These are phyloP conservation scores for Brachionus paranguensis DNA, from an alignment of 1,140 invertebrate genomes.

Conservation along the genomic window DNA sequence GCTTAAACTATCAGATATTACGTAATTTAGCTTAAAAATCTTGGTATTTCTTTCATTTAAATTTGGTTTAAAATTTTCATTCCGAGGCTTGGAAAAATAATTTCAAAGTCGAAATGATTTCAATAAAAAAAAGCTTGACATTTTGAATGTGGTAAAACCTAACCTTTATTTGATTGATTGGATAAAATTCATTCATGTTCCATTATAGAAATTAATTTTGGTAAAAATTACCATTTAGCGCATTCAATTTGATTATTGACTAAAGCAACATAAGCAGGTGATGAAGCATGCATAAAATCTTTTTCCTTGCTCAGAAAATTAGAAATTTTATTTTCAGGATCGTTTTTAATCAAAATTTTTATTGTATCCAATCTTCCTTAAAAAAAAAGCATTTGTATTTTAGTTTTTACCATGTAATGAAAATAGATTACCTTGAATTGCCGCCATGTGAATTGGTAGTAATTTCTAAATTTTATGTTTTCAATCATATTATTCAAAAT, in stretches of 20 bases:
- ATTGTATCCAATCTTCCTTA: slow-evolving; percentile 46
- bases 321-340: slow-evolving; percentile 45
- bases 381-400: background rate
- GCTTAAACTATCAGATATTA: no score
- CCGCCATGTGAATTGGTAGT: slow-evolving; percentile 53
- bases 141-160: no score
- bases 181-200: no score
- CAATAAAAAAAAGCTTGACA: no score
- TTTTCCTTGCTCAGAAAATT: slow-evolving; percentile 45
- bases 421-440: slow-evolving; percentile 49
- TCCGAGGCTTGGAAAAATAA: no score
- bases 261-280: slow-evolving; percentile 49
- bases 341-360: slow-evolving; percentile 46
- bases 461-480: slow-evolving; percentile 44
- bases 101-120: no score
- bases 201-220: no score
- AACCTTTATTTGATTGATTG: background rate
- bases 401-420: no score
- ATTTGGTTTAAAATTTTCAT: no score
- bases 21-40: no score
- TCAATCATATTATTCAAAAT: no score
- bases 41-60: no score
- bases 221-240: slow-evolving; percentile 48
- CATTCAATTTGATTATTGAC: slow-evolving; percentile 50
- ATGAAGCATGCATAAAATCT: slow-evolving; percentile 45